phyloP scores from a whole-genome alignment of 2,797 vertebrate species.

The Uromys caudimaculatus region DNA sequence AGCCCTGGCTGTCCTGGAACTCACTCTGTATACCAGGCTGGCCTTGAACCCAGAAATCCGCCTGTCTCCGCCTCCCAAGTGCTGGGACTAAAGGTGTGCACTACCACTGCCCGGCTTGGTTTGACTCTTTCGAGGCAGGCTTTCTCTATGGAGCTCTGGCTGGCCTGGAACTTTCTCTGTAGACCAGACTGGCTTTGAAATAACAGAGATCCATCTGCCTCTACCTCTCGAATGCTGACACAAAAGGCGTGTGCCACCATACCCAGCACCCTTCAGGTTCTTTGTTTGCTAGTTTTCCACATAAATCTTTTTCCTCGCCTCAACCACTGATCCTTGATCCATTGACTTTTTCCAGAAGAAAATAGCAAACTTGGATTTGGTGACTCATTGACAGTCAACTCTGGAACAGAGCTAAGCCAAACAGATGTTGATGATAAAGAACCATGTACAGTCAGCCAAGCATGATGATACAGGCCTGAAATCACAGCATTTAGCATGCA shows the following conservation, averaged over 20 bases:
- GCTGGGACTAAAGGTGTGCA: too few relatives aligned
- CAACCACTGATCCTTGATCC: neutral
- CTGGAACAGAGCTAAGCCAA: slow-evolving; percentile 14
- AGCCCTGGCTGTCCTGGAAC: neutral
- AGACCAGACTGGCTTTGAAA: neutral
- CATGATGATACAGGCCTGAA: neutral
- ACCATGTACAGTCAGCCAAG: neutral
- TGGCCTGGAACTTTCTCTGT: too few relatives aligned
- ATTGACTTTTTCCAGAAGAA: neutral
- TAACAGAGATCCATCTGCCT: neutral
- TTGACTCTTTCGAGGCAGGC: neutral
- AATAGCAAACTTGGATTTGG: neutral
- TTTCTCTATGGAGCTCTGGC: neutral
- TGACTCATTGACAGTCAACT: neutral
- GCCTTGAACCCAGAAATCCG: neutral
- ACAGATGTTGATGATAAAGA: slow-evolving; percentile 17
- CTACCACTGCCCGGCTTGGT: too few relatives aligned
- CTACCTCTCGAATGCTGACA: neutral
- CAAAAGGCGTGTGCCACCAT: neutral
- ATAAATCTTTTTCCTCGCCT: neutral
- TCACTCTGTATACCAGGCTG: too few relatives aligned
- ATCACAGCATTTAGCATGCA: neutral
- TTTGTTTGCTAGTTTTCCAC: neutral
- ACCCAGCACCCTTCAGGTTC: neutral
- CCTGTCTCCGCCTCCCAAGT: too few relatives aligned